These are phyloP conservation scores for Oxytorus armatus DNA, from an alignment of 2,888 invertebrate species.

Conservation along the genomic window DNA sequence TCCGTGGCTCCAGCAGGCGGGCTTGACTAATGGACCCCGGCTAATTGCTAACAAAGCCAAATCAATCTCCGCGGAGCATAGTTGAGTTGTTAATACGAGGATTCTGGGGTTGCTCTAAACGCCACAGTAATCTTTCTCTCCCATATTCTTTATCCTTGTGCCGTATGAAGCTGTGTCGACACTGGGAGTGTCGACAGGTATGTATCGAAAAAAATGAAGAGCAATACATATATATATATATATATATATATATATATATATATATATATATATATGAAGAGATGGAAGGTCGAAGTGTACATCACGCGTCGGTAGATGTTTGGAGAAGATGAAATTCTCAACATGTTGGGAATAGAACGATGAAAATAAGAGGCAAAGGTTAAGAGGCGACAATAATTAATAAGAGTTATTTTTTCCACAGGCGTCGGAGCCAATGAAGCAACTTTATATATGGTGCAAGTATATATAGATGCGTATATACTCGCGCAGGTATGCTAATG, in stretches of 20 bases:
- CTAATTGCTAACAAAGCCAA: constrained; percentile 81
- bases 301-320: constrained; percentile 11
- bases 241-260: no score
- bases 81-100: constrained; percentile 77
- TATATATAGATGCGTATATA: constrained; percentile 20
- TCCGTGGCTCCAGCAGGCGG: constrained; percentile 52
- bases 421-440: constrained; percentile 19
- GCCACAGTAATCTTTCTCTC: constrained; percentile 57
- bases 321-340: constrained; percentile 28
- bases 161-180: constrained; percentile 58
- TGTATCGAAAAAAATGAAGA: constrained; percentile 54
- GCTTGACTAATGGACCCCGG: constrained; percentile 78
- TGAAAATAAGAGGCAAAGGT: constrained; percentile 43
- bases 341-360: constrained; percentile 34
- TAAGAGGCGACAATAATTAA: constrained; percentile 55
- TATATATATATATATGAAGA: no score
- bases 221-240: no score
- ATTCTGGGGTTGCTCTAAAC: constrained; percentile 71
- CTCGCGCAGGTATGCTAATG: constrained; percentile 8
- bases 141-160: constrained; percentile 13
- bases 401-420: constrained; percentile 49
- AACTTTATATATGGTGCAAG: constrained; percentile 24
- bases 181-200: constrained; percentile 70
- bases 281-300: constrained; percentile 53
- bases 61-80: constrained; percentile 79